Base-by-base conservation (phyloP, 1,140 invertebrate species). In the Rhagoletis pomonella region DNA sequence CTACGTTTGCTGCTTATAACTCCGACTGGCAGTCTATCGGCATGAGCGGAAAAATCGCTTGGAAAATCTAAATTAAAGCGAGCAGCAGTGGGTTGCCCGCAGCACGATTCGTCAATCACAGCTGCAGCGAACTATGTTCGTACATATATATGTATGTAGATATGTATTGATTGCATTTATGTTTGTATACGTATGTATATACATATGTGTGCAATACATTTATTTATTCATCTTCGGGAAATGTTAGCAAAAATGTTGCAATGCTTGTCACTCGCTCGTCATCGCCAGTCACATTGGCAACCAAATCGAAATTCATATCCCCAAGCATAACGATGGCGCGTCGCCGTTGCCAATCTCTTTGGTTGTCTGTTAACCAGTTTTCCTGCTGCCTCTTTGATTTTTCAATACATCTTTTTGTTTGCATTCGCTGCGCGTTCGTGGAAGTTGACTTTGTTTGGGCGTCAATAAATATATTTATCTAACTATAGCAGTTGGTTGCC, bases 61-160 rank as follows among this genome's bases (percentile, higher is more conserved):
- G 73, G 73, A 81, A 81, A 81, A 81, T 81, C 73, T 81, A 81
- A 81, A 81, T 81, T 81, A 81, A 81, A 55, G 73, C 73, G 47
- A 55, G n/a, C 73, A 81, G 73, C 73, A 81, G 73, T 81, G 73
- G 73, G 73, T 81, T 81, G 73, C 73, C 73, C 9, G n/a, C 73
- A 81, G 73, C 73, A 81, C 73, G 50, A 81, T 81, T 81, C 73
- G 73, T 81, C 73, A 81, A 81, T 81, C 73, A 81, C 47, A 55
- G n/a, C 47, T 77, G 69, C 17, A 50, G 14, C 42, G 69, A 2
- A 10, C 3, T 47, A 14, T 50, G n/a, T 81, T 2, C 55, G 47
- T 81, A 3, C 19, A 3, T n/a, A 55, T 29, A 4, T 81, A 1
- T 19, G 7, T 77, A 6, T n/a, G n/a, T n/a, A n/a, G n/a, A n/a